phyloP scores from a whole-genome alignment of 2,888 invertebrate genomes.

The Scrobipalpa atriplicella region DNA sequence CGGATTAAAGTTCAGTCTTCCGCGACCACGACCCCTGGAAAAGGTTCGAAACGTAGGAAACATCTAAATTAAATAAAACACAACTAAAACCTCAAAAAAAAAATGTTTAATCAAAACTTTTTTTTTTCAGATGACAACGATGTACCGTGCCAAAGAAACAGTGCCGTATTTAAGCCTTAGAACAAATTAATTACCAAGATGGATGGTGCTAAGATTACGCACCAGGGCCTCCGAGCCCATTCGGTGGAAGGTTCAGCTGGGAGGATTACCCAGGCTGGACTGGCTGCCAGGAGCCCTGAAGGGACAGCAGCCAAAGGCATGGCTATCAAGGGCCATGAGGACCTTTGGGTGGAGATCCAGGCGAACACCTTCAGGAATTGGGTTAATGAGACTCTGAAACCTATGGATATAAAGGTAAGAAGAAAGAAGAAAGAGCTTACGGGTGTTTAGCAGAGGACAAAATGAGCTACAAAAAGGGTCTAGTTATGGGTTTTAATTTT shows the following conservation, averaged over 20 bases:
- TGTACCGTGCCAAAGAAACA: conserved; percentile 55
- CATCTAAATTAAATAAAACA: too few relatives aligned
- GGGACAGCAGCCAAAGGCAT: conserved; percentile 98
- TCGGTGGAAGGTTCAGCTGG: conserved; percentile 84
- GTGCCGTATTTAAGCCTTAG: conserved; percentile 45
- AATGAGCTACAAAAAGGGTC: not conserved
- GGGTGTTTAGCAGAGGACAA: too few relatives aligned
- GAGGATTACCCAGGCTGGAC: conserved; percentile 88
- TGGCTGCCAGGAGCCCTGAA: conserved; percentile 93
- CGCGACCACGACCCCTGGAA: too few relatives aligned
- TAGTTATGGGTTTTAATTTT: not conserved
- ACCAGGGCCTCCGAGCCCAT: conserved; percentile 82
- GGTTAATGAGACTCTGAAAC: conserved; percentile 96
- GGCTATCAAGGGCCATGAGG: conserved; percentile 97
- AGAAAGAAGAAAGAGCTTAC: not conserved
- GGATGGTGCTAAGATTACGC: conserved; percentile 82
- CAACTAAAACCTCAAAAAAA: not conserved
- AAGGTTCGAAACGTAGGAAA: too few relatives aligned
- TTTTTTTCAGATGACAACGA: conserved; percentile 58
- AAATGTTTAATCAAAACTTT: conserved; percentile 23
- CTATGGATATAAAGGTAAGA: conserved; percentile 85
- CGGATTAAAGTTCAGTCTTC: too few relatives aligned
- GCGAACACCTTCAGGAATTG: conserved; percentile 98
- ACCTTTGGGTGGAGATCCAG: conserved; percentile 98
- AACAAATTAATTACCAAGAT: conserved; percentile 45